phyloP scores from a whole-genome alignment of 2,888 invertebrate species.

The Chouioia cunea region DNA sequence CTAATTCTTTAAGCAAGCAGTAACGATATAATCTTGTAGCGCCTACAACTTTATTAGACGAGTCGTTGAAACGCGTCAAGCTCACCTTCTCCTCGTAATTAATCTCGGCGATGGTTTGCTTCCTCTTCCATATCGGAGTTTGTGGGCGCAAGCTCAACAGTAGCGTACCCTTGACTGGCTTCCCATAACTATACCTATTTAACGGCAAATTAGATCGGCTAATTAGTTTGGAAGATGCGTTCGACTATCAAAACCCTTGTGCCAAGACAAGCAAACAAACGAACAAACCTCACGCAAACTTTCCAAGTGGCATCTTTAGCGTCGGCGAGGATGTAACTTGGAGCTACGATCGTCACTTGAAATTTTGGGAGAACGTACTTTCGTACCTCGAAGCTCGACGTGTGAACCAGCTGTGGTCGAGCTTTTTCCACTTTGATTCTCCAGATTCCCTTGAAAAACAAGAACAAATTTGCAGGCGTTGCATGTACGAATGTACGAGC shows the following conservation, averaged over 20 bases:
- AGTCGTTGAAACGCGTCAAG: background rate
- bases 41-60: constrained; percentile 17
- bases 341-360: constrained; percentile 71
- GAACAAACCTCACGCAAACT: constrained; percentile 71
- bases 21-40: too few relatives aligned
- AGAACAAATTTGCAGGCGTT: background rate
- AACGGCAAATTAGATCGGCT: background rate
- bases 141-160: constrained; percentile 66
- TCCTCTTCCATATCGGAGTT: constrained; percentile 62
- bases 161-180: constrained; percentile 72
- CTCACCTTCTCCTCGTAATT: constrained; percentile 62
- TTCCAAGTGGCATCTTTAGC: constrained; percentile 69
- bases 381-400: constrained; percentile 70
- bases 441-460: constrained; percentile 70
- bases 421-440: constrained; percentile 67
- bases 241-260: too few relatives aligned
- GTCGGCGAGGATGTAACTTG: constrained; percentile 70
- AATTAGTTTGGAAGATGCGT: constrained; percentile 11
- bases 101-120: constrained; percentile 61
- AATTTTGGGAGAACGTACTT: constrained; percentile 74
- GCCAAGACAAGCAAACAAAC: constrained; percentile 2
- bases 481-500: too few relatives aligned
- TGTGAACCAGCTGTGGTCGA: constrained; percentile 62
- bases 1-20: too few relatives aligned
- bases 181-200: constrained; percentile 75